Conservation (phyloP, 2,797 vertebrate species). For the Pipistrellus nathusii region DNA sequence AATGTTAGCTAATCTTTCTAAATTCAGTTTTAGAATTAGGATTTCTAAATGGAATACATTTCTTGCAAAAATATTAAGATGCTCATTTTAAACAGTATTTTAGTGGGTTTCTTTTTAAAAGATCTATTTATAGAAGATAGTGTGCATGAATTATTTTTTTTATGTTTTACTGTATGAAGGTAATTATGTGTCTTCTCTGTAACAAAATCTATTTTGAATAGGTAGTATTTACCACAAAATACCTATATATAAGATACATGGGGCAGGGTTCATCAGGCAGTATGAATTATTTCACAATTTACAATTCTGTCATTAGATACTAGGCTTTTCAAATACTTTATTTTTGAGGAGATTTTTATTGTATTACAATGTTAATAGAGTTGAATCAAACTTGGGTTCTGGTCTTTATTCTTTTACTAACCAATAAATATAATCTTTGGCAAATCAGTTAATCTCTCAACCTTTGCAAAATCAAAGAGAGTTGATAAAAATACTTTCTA, state of each 20-base stretch:
- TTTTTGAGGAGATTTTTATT: slow-evolving; percentile 18
- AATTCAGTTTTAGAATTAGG: background rate
- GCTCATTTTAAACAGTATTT: slow-evolving; percentile 17
- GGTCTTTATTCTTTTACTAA: slow-evolving; percentile 68
- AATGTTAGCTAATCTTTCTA: background rate
- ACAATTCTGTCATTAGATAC: background rate
- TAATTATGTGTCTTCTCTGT: background rate
- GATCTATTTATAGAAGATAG: background rate
- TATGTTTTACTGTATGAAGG: background rate
- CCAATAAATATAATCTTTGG: slow-evolving; percentile 49
- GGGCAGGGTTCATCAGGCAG: background rate
- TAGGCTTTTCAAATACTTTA: background rate
- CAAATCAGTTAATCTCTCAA: slow-evolving; percentile 70
- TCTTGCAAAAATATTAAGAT: background rate
- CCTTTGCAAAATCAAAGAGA: slow-evolving; percentile 64
- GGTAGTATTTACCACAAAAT: background rate
- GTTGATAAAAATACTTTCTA: slow-evolving; percentile 39
- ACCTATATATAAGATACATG: background rate
- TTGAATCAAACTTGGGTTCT: slow-evolving; percentile 42
- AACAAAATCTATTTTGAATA: background rate
- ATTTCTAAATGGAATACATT: slow-evolving; percentile 17
- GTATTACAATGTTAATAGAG: background rate
- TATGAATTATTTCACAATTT: background rate
- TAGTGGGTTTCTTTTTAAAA: background rate
- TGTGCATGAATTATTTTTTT: background rate